A percentile compares a stretch with the other conserved stretches of the same genome.
Conservation (phyloP, 2,113 vertebrate genomes). For the Stictonetta naevosa region DNA sequence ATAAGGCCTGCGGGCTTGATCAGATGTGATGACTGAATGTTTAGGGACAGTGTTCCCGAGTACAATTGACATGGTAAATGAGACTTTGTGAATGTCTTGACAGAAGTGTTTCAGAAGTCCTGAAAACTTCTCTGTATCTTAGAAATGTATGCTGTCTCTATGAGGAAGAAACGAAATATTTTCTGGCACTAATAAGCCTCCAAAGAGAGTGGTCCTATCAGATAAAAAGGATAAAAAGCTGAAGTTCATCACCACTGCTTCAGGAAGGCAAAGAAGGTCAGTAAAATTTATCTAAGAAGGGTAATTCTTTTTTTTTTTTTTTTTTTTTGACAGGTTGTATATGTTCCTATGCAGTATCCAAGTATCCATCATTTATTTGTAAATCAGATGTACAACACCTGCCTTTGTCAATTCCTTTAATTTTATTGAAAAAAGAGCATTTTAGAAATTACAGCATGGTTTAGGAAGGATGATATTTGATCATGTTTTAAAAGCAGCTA, state of each 20-base stretch:
- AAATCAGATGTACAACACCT: not conserved
- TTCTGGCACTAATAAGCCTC: not conserved
- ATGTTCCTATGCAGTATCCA: not conserved
- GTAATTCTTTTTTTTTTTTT: not conserved
- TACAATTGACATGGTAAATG: not conserved
- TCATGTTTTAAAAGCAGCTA: not conserved
- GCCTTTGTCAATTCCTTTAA: not conserved
- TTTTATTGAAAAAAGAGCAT: not conserved
- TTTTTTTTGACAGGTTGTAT: not conserved
- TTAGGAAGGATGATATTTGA: not conserved
- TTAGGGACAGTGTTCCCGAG: not conserved
- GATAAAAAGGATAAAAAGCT: not conserved
- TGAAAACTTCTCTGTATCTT: not conserved
- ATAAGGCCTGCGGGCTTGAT: not conserved
- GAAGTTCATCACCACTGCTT: not conserved
- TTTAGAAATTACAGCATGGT: not conserved
- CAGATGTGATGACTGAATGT: not conserved
- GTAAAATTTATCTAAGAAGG: not conserved
- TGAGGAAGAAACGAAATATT: not conserved
- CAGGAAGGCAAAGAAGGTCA: not conserved
- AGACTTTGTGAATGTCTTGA: not conserved
- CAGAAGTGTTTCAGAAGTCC: not conserved
- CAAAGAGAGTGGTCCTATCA: not conserved
- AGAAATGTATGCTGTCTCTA: not conserved
- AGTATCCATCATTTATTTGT: not conserved